Conservation (phyloP, 2,888 invertebrate genomes). For the Penaeus monodon region DNA sequence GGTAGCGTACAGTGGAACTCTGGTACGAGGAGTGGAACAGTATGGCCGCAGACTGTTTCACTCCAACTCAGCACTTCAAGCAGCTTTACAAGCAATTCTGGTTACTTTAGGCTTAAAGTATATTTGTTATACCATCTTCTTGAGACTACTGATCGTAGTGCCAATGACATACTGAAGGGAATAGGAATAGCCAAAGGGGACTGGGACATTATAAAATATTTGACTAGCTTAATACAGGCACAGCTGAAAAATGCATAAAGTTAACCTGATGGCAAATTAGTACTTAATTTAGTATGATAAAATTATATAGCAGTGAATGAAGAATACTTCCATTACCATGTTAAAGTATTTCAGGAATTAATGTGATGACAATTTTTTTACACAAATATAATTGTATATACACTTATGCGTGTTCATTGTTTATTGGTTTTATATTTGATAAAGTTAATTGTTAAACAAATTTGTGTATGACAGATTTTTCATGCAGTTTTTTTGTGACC, state of each 20-base stretch:
- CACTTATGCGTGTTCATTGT: no score
- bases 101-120: constrained; percentile 59
- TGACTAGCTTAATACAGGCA: constrained; percentile 19
- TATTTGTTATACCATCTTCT: constrained; percentile 52
- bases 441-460: no score
- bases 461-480: no score
- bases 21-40: constrained; percentile 63
- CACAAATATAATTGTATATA: neutral
- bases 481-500: no score
- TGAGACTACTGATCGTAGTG: constrained; percentile 45
- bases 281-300: no score
- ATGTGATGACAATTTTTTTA: neutral
- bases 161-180: constrained; percentile 53
- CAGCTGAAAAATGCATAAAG: neutral
- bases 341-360: no score
- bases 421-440: no score
- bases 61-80: constrained; percentile 58
- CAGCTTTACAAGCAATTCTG: constrained; percentile 50
- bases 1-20: constrained; percentile 66
- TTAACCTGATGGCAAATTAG: neutral
- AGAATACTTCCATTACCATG: no score
- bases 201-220: constrained; percentile 50
- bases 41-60: constrained; percentile 48
- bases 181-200: constrained; percentile 57
- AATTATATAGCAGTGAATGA: no score